Percentiles rank a stretch among this genome's conserved stretches.
Conservation (phyloP, 2,797 vertebrate species). For the Tarsius wallacei region DNA sequence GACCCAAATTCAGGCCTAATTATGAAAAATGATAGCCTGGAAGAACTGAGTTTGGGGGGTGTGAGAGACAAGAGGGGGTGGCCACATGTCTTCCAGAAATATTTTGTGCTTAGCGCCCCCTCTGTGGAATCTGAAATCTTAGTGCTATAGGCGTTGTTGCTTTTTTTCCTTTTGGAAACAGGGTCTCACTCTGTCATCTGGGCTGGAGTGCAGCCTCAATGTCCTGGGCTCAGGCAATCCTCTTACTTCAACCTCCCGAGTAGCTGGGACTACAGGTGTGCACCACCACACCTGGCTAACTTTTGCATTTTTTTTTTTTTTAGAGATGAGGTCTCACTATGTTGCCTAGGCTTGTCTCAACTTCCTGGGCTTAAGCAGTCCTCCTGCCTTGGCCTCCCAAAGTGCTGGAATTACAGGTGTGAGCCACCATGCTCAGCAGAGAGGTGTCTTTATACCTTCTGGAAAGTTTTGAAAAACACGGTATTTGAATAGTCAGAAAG, state of each 20-base stretch:
- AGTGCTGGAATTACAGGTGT: too few species aligned
- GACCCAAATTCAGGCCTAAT: constrained; percentile 63
- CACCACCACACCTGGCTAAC: too few species aligned
- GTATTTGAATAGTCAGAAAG: not conserved
- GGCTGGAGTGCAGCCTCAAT: too few species aligned
- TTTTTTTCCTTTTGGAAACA: not conserved
- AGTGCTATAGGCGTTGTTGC: fast-evolving
- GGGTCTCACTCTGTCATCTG: too few species aligned
- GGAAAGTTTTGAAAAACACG: not conserved
- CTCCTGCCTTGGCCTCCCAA: too few species aligned
- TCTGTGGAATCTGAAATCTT: not conserved
- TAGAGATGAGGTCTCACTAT: too few species aligned
- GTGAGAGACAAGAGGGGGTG: not conserved
- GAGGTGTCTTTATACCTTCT: not conserved
- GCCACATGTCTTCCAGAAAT: not conserved
- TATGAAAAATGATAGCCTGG: not conserved
- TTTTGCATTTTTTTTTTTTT: not conserved
- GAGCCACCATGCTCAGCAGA: not conserved
- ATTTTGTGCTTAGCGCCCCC: not conserved
- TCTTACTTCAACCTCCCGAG: too few species aligned
- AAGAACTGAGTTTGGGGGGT: constrained; percentile 41
- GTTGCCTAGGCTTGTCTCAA: too few species aligned
- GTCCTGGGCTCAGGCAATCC: too few species aligned
- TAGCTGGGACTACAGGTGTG: too few species aligned
- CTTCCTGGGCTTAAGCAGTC: too few species aligned